Conservation (phyloP, 2,797 vertebrate genomes). For the Chelonia mydas region DNA sequence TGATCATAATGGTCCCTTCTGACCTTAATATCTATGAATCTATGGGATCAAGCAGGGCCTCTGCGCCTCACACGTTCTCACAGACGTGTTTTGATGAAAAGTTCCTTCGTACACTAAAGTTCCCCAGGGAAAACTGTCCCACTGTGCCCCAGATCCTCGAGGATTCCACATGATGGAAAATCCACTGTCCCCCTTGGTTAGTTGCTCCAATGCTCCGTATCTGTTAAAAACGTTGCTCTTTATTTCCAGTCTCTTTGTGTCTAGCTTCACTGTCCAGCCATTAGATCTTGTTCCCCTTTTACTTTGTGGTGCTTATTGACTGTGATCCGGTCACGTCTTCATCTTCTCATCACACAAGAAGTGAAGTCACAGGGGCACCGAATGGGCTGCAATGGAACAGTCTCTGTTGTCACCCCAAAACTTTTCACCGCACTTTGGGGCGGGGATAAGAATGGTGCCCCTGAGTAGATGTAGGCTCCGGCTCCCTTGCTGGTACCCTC, state of each 20-base stretch:
- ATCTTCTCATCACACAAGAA: neutral
- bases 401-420: neutral
- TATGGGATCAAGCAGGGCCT: neutral
- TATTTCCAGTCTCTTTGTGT: neutral
- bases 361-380: neutral
- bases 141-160: neutral
- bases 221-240: neutral
- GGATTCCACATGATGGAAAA: neutral
- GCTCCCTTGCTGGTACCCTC: neutral
- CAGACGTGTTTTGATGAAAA: neutral
- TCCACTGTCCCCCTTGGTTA: neutral
- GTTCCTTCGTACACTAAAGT: neutral
- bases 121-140: neutral
- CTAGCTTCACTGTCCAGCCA: neutral
- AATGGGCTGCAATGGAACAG: too few species aligned
- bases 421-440: neutral
- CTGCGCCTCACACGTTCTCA: neutral
- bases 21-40: too few species aligned
- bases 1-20: too few species aligned
- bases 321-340: neutral
- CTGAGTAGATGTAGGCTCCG: neutral
- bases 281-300: neutral
- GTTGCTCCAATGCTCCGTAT: neutral
- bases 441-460: accelerated
- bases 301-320: neutral